phyloP scores from a whole-genome alignment of 2,797 vertebrate species.

The Urophycis tenuis region DNA sequence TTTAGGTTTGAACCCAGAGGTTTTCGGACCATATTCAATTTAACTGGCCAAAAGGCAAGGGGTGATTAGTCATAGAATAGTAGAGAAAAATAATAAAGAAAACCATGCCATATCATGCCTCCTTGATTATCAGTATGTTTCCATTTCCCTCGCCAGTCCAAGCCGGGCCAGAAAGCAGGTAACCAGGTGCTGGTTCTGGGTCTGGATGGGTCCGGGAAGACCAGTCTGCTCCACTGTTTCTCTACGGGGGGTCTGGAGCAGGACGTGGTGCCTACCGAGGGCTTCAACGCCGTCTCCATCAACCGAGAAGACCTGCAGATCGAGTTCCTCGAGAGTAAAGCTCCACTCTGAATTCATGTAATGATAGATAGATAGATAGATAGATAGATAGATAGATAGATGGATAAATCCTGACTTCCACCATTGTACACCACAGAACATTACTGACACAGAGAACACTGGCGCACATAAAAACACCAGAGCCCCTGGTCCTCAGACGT shows the following conservation, averaged over 20 bases:
- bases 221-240: conserved; percentile 79
- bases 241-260: conserved; percentile 71
- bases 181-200: conserved; percentile 90
- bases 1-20: no score
- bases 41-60: background rate
- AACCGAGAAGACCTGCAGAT: conserved; percentile 73
- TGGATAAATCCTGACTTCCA: background rate
- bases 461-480: background rate
- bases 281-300: conserved; percentile 82
- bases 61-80: background rate
- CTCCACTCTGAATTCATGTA: background rate
- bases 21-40: background rate
- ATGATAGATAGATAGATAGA: background rate
- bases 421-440: background rate
- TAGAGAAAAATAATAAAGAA: background rate
- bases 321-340: conserved; percentile 90
- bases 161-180: conserved; percentile 19
- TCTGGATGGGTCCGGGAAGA: conserved; percentile 90
- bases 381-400: background rate
- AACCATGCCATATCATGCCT: background rate
- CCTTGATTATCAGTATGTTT: conserved; percentile 12
- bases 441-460: no score
- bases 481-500: background rate
- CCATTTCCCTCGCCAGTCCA: conserved; percentile 34
- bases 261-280: conserved; percentile 76